Conservation (phyloP, 2,888 invertebrate species). For the Lomographa bimaculata region DNA sequence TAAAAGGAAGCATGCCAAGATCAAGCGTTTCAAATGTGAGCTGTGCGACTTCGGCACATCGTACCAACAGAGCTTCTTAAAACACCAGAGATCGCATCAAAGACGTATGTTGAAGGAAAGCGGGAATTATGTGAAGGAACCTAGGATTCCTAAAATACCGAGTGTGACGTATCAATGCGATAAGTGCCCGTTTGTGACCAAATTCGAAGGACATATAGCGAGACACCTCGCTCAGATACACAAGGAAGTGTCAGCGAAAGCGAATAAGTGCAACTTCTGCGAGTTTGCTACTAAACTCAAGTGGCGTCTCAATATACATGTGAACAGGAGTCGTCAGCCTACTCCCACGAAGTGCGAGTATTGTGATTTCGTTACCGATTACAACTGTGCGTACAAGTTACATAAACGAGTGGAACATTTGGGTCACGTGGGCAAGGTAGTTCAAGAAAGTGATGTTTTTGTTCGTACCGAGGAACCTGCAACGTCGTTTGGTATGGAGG, state of each 20-base stretch:
- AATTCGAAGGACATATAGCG: constrained; percentile 58
- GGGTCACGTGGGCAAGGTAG: background rate
- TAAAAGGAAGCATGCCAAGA: constrained; percentile 24
- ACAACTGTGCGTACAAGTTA: constrained; percentile 55
- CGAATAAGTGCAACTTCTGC: constrained; percentile 54
- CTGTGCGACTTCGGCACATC: constrained; percentile 43
- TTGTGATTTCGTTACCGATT: constrained; percentile 55
- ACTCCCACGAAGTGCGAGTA: constrained; percentile 44
- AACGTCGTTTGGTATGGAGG: no score
- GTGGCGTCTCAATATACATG: constrained; percentile 61
- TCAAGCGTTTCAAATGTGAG: constrained; percentile 46
- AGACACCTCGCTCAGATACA: constrained; percentile 63
- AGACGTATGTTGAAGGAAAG: no score
- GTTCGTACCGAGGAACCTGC: constrained; percentile 11
- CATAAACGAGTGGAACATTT: constrained; percentile 48
- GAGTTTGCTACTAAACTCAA: constrained; percentile 55
- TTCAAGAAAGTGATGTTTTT: constrained; percentile 6
- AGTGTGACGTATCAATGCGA: constrained; percentile 48
- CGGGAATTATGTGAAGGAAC: no score
- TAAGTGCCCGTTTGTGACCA: constrained; percentile 58
- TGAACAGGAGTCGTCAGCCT: constrained; percentile 48
- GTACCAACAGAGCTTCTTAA: constrained; percentile 46
- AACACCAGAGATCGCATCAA: constrained; percentile 45
- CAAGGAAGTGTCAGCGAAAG: constrained; percentile 53
- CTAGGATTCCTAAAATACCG: no score